These are phyloP conservation scores for Platyscelio sp. DNA, from an alignment of 2,888 invertebrate genomes.

Conservation along the genomic window DNA sequence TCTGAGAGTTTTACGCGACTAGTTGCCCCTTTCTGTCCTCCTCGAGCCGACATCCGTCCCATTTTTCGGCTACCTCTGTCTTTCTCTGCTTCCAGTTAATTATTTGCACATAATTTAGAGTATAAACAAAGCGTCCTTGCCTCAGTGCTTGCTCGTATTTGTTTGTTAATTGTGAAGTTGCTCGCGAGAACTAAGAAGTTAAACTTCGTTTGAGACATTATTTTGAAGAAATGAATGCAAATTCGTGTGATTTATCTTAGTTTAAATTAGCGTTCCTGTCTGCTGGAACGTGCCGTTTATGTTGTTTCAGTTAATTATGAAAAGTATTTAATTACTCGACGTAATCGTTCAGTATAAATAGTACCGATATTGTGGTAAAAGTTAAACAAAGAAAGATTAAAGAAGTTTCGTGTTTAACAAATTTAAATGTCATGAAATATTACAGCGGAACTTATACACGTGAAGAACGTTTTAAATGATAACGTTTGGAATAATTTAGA, in stretches of 20 bases:
- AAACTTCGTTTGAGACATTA: slow-evolving; percentile 46
- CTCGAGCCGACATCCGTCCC: neutral
- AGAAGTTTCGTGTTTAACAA: no score
- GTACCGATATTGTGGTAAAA: neutral
- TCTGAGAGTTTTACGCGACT: no score
- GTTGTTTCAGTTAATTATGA: slow-evolving; percentile 43
- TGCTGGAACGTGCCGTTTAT: slow-evolving; percentile 34
- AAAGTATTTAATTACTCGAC: slow-evolving; percentile 37
- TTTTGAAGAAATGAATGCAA: slow-evolving; percentile 53
- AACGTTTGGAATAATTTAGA: no score
- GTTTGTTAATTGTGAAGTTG: slow-evolving; percentile 57
- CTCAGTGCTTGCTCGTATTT: slow-evolving; percentile 10
- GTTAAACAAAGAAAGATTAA: neutral
- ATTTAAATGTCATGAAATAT: no score
- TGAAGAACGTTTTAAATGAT: no score
- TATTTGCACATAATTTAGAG: slow-evolving; percentile 50
- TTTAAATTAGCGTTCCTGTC: slow-evolving; percentile 37
- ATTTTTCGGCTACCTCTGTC: neutral
- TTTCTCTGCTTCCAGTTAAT: slow-evolving; percentile 34
- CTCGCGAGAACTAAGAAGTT: slow-evolving; percentile 40
- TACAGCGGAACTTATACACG: no score
- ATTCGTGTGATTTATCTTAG: slow-evolving; percentile 51
- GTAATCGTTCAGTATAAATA: neutral
- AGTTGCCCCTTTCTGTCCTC: neutral
- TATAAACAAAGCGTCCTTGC: slow-evolving; percentile 25